A percentile compares a stretch with the other conserved stretches of the same genome.
These are phyloP conservation scores for Campoletis raptor DNA, from an alignment of 2,888 invertebrate genomes.

Conservation along the genomic window DNA sequence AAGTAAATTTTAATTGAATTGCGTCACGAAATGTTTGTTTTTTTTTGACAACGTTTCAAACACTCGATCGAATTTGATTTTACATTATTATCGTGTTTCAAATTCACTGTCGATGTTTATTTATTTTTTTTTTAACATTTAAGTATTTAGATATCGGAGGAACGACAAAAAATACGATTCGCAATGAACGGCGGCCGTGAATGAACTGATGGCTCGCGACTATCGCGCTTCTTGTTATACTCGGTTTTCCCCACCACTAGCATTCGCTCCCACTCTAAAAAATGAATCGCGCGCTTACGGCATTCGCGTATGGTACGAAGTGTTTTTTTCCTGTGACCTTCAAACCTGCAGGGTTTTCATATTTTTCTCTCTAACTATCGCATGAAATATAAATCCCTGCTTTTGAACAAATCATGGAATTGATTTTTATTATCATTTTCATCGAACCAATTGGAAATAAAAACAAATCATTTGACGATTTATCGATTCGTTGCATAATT, in stretches of 20 bases:
- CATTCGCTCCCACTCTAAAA: conserved; percentile 55
- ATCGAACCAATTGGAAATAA: neutral
- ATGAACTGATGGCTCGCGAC: conserved; percentile 74
- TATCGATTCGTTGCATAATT: neutral
- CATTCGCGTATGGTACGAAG: conserved; percentile 41
- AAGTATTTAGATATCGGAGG: neutral
- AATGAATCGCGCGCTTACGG: conserved; percentile 25
- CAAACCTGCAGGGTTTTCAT: conserved; percentile 77
- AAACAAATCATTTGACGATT: neutral
- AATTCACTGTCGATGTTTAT: no score
- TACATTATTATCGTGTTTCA: no score
- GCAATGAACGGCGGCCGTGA: conserved; percentile 67
- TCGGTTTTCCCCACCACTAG: conserved; percentile 61
- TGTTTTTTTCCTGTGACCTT: conserved; percentile 76
- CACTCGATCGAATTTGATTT: no score
- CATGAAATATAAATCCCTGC: conserved; percentile 1
- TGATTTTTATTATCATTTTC: neutral
- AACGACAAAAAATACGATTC: neutral
- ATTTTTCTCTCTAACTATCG: conserved; percentile 5
- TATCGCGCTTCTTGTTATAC: conserved; percentile 73
- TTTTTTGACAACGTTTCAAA: no score
- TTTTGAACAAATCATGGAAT: neutral
- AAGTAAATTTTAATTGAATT: no score
- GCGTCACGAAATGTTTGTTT: no score
- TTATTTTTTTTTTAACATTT: neutral